Percentiles rank a stretch among this genome's conserved stretches.
Evolutionary conservation across 2,888 invertebrate species (phyloP).

Genomic region (Phlogophora meticulosa): DNA sequence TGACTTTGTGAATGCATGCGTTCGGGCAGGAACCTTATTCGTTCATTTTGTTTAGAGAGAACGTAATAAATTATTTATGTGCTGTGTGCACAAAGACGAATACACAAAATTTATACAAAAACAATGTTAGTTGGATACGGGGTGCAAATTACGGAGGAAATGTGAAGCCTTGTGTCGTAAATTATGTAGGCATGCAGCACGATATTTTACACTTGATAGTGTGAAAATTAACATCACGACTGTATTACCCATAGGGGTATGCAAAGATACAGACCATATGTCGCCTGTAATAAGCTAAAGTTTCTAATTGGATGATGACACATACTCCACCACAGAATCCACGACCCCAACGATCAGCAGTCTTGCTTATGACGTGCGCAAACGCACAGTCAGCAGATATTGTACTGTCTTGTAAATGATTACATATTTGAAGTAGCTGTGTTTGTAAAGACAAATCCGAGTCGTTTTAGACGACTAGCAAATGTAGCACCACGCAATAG

Average conservation of each 20-base stretch:
- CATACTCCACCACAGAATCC: not conserved
- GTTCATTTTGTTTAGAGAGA: not conserved
- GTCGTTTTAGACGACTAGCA: no score
- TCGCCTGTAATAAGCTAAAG: no score
- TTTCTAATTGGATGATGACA: no score
- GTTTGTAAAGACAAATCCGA: no score
- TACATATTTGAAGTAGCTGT: no score
- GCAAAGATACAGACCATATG: not conserved
- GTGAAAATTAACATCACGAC: not conserved
- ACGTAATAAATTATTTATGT: not conserved
- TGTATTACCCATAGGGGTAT: no score
- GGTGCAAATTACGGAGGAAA: not conserved
- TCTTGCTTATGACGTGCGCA: no score
- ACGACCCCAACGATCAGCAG: not conserved
- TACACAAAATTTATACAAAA: not conserved
- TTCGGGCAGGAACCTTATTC: not conserved
- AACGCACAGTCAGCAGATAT: not conserved
- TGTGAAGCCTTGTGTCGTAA: not conserved
- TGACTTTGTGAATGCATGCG: not conserved
- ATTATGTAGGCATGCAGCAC: not conserved
- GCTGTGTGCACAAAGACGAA: not conserved
- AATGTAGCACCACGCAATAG: no score
- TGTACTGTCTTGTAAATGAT: slow-evolving; percentile 5
- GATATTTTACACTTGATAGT: not conserved
- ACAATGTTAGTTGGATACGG: not conserved